Evolutionary conservation across 92 coral and sea anemone species (phyloP).

Genomic region (Heteractis magnifica): DNA sequence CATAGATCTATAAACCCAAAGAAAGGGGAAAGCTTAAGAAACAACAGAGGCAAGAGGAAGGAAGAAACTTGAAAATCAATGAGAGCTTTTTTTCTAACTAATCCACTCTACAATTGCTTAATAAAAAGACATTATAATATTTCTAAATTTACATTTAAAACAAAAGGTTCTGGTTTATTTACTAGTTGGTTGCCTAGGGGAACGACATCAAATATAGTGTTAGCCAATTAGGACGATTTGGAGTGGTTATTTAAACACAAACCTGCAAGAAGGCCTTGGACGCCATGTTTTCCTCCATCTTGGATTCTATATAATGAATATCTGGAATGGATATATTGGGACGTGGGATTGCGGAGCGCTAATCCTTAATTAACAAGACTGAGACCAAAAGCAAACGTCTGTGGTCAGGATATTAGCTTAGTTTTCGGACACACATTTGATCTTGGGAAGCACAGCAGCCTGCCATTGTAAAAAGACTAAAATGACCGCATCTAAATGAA

Average conservation of each 20-base stretch:
- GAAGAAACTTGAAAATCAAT: not conserved
- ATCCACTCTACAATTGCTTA: conserved; percentile 2
- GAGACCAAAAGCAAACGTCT: no score
- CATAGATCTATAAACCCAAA: conserved; percentile 65
- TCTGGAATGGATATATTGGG: not conserved
- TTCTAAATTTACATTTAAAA: conserved; percentile 19
- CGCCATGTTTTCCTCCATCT: conserved; percentile 19
- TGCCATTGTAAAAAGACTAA: no score
- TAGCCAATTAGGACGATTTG: not conserved
- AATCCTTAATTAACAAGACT: not conserved
- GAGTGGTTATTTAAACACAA: not conserved
- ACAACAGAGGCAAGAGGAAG: not conserved
- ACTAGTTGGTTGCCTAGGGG: conserved; percentile 22
- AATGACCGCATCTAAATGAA: no score
- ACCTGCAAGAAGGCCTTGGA: not conserved
- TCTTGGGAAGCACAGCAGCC: no score
- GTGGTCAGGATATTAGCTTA: no score
- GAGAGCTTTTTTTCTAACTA: not conserved
- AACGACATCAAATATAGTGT: not conserved
- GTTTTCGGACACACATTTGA: no score
- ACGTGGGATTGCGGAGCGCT: not conserved
- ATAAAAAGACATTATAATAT: no score
- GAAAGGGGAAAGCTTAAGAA: not conserved
- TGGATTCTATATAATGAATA: not conserved
- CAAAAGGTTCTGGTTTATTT: conserved; percentile 29